These are phyloP conservation scores for Scaptomyza hsui DNA, from an alignment of 1,140 invertebrate species.

Conservation along the genomic window DNA sequence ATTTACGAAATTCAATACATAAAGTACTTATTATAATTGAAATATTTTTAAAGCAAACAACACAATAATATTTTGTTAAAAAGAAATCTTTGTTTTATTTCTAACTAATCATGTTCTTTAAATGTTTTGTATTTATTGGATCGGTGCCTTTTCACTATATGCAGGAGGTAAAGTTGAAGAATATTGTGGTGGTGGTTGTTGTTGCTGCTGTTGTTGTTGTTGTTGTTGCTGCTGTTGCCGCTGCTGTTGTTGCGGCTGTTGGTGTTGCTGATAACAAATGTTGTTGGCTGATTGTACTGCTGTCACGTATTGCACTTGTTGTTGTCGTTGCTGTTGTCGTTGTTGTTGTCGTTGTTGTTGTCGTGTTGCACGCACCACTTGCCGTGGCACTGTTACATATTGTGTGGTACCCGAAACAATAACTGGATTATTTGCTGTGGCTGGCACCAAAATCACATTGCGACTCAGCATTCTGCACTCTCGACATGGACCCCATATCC, in stretches of 20 bases:
- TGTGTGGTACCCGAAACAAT: constrained; percentile 16
- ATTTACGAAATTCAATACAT: too few relatives aligned
- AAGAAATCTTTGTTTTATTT: neutral
- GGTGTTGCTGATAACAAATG: constrained; percentile 14
- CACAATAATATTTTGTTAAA: neutral
- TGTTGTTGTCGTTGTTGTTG: constrained; percentile 16
- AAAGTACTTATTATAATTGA: too few relatives aligned
- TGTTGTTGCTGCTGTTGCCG: constrained; percentile 13
- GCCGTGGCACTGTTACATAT: neutral
- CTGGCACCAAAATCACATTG: constrained; percentile 53
- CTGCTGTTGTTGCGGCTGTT: neutral
- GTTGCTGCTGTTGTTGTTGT: constrained; percentile 7
- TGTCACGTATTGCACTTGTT: constrained; percentile 28
- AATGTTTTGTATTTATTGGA: neutral
- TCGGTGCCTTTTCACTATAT: constrained; percentile 46
- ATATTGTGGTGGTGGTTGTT: constrained; percentile 1
- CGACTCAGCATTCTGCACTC: constrained; percentile 50
- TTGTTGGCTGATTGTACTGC: constrained; percentile 16
- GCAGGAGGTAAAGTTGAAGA: constrained; percentile 42
- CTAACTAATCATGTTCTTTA: neutral
- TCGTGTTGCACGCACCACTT: neutral
- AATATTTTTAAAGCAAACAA: neutral
- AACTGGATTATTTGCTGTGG: constrained; percentile 9
- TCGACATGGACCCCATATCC: constrained; percentile 59
- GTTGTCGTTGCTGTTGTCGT: constrained; percentile 13